These are phyloP conservation scores for Epirrhoe alternata DNA, from an alignment of 2,888 invertebrate species.

Conservation along the genomic window DNA sequence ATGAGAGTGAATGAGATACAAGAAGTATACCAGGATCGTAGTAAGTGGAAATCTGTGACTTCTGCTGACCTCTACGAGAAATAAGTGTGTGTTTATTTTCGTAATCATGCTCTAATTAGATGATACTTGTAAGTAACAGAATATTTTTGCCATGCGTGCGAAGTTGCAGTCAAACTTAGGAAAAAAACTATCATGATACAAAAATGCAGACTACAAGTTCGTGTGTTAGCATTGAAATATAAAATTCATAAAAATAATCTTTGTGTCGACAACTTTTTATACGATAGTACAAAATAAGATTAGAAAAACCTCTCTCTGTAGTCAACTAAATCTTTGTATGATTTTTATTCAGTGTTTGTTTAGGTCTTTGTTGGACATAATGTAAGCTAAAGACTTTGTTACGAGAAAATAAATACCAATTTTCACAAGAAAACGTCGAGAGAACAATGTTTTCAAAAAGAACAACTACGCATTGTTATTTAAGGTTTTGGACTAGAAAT, in stretches of 20 bases:
- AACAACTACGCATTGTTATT: neutral
- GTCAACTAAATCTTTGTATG: neutral
- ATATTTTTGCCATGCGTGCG: too few relatives aligned
- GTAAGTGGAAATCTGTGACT: too few relatives aligned
- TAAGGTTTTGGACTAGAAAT: neutral
- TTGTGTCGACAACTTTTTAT: neutral
- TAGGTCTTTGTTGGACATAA: constrained; percentile 5
- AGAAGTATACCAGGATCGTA: too few relatives aligned
- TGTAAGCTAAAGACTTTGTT: constrained; percentile 2
- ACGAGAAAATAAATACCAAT: constrained; percentile 1
- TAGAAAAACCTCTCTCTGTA: constrained; percentile 1
- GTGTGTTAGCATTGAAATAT: neutral
- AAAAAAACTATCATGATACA: too few relatives aligned
- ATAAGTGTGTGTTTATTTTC: too few relatives aligned
- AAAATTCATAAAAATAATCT: neutral
- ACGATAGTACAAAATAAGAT: constrained; percentile 13
- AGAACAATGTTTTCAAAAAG: neutral
- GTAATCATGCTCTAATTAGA: too few relatives aligned
- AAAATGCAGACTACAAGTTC: too few relatives aligned
- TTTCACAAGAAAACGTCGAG: neutral
- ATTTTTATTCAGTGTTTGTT: constrained; percentile 5
- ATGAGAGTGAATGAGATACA: too few relatives aligned
- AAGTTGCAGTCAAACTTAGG: too few relatives aligned
- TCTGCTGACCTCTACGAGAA: too few relatives aligned
- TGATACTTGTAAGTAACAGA: too few relatives aligned